phyloP scores from a whole-genome alignment of 2,888 invertebrate species.

The Machimus atricapillus region DNA sequence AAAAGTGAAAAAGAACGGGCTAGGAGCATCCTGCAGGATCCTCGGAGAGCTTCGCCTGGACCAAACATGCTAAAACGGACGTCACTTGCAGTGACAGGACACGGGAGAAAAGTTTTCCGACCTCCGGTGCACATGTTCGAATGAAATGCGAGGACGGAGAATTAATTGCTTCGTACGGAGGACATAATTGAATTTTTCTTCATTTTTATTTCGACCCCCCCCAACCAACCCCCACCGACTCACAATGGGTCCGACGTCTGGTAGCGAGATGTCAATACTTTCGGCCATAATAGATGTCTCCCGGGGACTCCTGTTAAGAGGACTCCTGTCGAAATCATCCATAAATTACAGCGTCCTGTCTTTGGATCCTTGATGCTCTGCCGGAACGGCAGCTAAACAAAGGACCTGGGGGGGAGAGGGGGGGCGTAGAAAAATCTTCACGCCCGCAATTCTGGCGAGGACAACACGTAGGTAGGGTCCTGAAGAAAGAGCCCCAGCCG shows the following conservation, averaged over 20 bases:
- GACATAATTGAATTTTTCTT: conserved; percentile 40
- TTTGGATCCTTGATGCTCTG: background rate
- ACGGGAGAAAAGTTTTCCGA: conserved; percentile 22
- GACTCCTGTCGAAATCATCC: conserved; percentile 32
- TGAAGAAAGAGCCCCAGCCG: background rate
- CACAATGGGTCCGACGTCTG: conserved; percentile 20
- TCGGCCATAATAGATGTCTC: conserved; percentile 16
- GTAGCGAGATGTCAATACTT: conserved; percentile 35
- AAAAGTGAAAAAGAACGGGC: conserved; percentile 14
- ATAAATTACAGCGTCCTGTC: conserved; percentile 3
- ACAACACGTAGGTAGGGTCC: background rate
- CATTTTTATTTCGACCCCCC: conserved; percentile 21
- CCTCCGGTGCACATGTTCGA: conserved; percentile 33
- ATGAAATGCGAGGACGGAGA: conserved; percentile 19
- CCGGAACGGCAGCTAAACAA: conserved; percentile 6
- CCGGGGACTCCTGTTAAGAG: conserved; percentile 17
- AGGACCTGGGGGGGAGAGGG: background rate
- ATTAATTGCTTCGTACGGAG: conserved; percentile 39
- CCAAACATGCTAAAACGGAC: conserved; percentile 34
- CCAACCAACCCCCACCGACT: background rate
- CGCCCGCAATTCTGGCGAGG: background rate
- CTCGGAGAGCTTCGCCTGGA: background rate
- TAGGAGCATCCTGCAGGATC: conserved; percentile 23
- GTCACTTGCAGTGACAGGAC: conserved; percentile 38
- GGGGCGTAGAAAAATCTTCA: conserved; percentile 24